Evolutionary conservation across 2,888 invertebrate species (phyloP).

Genomic region (Fabriciana adippe): DNA sequence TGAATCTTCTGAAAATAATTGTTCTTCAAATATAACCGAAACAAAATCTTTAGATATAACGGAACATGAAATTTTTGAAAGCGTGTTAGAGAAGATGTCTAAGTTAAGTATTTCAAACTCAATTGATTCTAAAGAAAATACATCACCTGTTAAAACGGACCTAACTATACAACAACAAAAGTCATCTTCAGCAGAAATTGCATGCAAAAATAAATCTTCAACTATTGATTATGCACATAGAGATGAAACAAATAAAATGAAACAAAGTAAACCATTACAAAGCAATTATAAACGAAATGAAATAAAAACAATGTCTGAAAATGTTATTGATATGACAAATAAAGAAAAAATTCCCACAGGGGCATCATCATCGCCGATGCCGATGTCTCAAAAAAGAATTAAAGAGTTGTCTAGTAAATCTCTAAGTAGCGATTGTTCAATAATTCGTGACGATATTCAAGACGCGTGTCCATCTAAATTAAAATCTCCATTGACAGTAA

Average conservation of each 20-base stretch:
- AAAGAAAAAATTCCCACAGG: slow-evolving; percentile 6
- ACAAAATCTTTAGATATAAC: not conserved
- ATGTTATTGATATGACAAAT: slow-evolving; percentile 15
- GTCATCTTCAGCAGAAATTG: not conserved
- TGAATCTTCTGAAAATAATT: not conserved
- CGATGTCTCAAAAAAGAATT: not conserved
- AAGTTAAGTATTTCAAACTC: slow-evolving; percentile 3
- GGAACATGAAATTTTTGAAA: slow-evolving; percentile 1
- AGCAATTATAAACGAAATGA: not conserved
- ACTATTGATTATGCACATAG: not conserved
- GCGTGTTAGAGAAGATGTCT: slow-evolving; percentile 2
- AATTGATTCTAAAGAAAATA: not conserved
- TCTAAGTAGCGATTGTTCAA: not conserved
- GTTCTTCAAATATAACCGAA: not conserved
- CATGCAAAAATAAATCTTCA: not conserved
- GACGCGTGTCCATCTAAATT: not conserved
- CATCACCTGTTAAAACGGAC: not conserved
- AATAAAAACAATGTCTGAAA: slow-evolving; percentile 14
- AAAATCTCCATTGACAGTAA: not conserved
- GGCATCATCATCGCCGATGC: not conserved
- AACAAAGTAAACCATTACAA: not conserved
- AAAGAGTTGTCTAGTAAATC: not conserved
- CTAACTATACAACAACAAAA: not conserved
- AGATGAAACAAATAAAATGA: not conserved
- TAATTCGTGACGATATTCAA: not conserved